Conservation (phyloP, 2,888 invertebrate genomes). For the Ochropleura leucogaster region DNA sequence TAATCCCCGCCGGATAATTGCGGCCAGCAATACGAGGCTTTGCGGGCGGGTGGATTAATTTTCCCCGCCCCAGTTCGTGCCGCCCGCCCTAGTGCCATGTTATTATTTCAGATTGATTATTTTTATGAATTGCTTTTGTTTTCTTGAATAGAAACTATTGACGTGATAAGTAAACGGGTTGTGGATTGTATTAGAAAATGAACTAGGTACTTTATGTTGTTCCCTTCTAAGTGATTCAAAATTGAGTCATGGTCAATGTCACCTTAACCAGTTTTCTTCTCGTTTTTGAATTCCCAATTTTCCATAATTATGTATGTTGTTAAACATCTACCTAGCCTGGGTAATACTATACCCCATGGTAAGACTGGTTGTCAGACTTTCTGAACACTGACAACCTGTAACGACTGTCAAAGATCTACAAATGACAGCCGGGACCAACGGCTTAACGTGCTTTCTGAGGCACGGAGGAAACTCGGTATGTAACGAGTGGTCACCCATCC, state of each 20-base stretch:
- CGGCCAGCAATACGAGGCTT: slow-evolving; percentile 77
- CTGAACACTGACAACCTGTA: no score
- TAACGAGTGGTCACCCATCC: no score
- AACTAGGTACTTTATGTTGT: neutral
- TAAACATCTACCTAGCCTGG: no score
- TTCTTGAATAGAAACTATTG: slow-evolving; percentile 15
- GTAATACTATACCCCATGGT: no score
- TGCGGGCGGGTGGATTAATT: slow-evolving; percentile 78
- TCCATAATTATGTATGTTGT: no score
- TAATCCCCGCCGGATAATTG: slow-evolving; percentile 81
- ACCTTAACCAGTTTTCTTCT: neutral
- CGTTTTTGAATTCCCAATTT: neutral
- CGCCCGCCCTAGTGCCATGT: slow-evolving; percentile 65
- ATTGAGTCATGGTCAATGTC: neutral
- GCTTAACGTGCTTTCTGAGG: no score
- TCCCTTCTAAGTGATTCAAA: neutral
- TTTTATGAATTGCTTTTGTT: slow-evolving; percentile 40
- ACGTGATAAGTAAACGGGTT: neutral
- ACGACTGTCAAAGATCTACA: no score
- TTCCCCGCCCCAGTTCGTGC: slow-evolving; percentile 73
- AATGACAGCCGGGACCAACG: no score
- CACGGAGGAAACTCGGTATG: no score
- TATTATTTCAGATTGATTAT: slow-evolving; percentile 61
- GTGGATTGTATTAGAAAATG: neutral
- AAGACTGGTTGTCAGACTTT: no score